Conservation (phyloP, 2,888 invertebrate genomes). For the Subacronicta megacephala region DNA sequence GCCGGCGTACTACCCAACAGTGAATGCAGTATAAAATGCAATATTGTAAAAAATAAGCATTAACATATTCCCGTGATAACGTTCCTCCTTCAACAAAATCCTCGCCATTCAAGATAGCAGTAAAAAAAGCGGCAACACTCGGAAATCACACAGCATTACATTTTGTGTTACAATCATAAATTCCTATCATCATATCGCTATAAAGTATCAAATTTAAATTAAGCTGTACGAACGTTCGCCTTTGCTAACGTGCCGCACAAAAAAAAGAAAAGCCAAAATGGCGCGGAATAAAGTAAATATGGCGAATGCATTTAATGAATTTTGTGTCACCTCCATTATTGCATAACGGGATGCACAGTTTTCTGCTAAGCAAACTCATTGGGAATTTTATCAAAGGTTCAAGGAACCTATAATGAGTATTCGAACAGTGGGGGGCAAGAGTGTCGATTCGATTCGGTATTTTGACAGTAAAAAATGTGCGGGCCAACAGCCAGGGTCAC, state of each 20-base stretch:
- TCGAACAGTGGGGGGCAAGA: conserved; percentile 53
- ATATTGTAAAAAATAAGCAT: conserved; percentile 27
- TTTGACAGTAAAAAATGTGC: conserved; percentile 56
- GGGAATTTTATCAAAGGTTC: conserved; percentile 55
- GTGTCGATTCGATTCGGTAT: conserved; percentile 55
- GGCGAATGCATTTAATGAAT: conserved; percentile 65
- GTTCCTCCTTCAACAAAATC: conserved; percentile 34
- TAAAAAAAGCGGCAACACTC: conserved; percentile 36
- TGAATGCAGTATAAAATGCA: conserved; percentile 23
- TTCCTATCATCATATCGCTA: conserved; percentile 58
- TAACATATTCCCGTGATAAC: conserved; percentile 41
- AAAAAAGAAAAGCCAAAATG: conserved; percentile 50
- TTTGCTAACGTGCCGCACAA: conserved; percentile 54
- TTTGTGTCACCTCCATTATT: conserved; percentile 67
- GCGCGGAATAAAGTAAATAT: conserved; percentile 55
- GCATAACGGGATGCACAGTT: conserved; percentile 71
- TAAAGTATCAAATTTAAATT: conserved; percentile 73
- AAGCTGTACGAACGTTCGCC: conserved; percentile 64
- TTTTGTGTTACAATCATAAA: conserved; percentile 56
- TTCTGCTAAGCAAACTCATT: conserved; percentile 53
- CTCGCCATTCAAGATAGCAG: conserved; percentile 49
- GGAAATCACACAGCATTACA: conserved; percentile 32
- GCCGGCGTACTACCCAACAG: conserved; percentile 19
- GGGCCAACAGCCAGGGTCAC: conserved; percentile 54
- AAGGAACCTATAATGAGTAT: conserved; percentile 50